Evolutionary conservation across 2,888 invertebrate genomes (phyloP).

Genomic region (Phengaris arion): DNA sequence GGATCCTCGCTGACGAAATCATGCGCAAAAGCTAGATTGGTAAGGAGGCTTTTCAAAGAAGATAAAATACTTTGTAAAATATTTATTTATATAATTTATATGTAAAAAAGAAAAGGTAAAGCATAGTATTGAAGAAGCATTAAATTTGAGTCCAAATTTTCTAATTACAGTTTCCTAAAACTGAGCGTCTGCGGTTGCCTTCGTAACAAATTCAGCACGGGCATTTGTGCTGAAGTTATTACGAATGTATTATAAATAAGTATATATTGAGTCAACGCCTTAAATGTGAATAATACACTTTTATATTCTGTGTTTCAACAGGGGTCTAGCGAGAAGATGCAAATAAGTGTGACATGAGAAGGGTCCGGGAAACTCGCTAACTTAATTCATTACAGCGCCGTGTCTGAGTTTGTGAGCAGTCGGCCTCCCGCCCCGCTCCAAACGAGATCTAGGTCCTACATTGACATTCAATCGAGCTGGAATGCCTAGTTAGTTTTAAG

Average conservation of each 20-base stretch:
- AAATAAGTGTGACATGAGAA: conserved; percentile 59
- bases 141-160: too few species aligned
- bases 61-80: too few species aligned
- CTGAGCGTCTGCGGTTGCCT: too few species aligned
- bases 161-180: too few species aligned
- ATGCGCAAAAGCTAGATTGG: too few species aligned
- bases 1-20: too few species aligned
- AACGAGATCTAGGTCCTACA: conserved; percentile 31
- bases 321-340: conserved; percentile 34
- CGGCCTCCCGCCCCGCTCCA: conserved; percentile 39
- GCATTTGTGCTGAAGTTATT: neutral
- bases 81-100: too few species aligned
- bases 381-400: conserved; percentile 74
- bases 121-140: too few species aligned
- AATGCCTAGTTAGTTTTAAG: neutral
- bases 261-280: conserved; percentile 18
- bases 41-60: too few species aligned
- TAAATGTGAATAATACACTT: conserved; percentile 27
- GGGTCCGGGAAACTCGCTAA: conserved; percentile 64
- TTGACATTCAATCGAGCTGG: conserved; percentile 27
- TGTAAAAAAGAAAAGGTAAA: too few species aligned
- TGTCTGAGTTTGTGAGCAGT: conserved; percentile 68
- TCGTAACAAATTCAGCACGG: neutral
- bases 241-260: neutral
- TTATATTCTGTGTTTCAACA: conserved; percentile 18